Base-by-base conservation (phyloP, 1,140 invertebrate species). In the Mizuhopecten yessoensis region DNA sequence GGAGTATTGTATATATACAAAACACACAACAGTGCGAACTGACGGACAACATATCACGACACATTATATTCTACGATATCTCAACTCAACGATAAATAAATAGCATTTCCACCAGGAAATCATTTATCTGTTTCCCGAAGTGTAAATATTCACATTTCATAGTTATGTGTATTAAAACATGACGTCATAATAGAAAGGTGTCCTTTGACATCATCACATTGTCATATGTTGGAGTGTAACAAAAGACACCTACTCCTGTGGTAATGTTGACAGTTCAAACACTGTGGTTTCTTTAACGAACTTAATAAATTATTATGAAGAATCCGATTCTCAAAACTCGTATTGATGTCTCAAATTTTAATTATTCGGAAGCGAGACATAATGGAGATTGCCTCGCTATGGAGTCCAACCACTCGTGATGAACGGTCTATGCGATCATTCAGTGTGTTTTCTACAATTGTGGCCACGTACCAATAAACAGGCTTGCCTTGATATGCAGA, bases 1-100 rank as follows among this genome's bases (percentile, higher is more conserved):
- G n/a, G 57, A n/a, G 1, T 3, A 75, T 75, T n/a, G 57, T 75
- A 75, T 75, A 75, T 75, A 75, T 75, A 75, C 57, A 75, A 75
- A 75, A 75, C 23, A 75, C 17, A 75, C 57, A 75, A 75, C 57
- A 75, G 57, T 75, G 57, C 57, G 23, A n/a, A 75, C 57, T 29
- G 57, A 75, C 57, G 57, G 15, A 75, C 57, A 75, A 75, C n/a
- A 75, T 75, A 75, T 75, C 57, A 75, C 57, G n/a, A 75, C 57
- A 75, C 57, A 5, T 75, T 23, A n/a, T n/a, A 29, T 29, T 75
- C 57, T 75, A 75, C 57, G 57, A 75, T 75, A 75, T n/a, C n/a
- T 75, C 57, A 75, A 75, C 57, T 75, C 29, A 75, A 75, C 57
- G 57, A 75, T 75, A 75, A 75, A 75, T 75, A 75, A 75, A 75